phyloP scores from a whole-genome alignment of 1,140 invertebrate genomes.

The Dendroctonus valens region DNA sequence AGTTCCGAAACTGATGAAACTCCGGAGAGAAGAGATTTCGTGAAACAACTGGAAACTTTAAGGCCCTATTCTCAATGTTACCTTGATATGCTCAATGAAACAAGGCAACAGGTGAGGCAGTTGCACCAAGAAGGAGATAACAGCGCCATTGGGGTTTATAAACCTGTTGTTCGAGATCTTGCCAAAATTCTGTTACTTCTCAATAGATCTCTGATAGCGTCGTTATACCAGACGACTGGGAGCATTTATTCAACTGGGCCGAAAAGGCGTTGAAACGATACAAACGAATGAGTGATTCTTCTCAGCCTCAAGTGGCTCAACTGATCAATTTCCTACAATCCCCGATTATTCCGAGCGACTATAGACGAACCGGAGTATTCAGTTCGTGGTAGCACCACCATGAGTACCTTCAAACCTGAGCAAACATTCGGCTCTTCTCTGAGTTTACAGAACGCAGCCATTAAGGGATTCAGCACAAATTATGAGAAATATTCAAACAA shows the following conservation, averaged over 20 bases:
- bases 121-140: conserved; percentile 65
- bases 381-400: conserved; percentile 43
- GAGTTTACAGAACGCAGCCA: conserved; percentile 52
- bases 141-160: conserved; percentile 66
- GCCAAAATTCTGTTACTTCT: conserved; percentile 71
- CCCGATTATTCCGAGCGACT: conserved; percentile 47
- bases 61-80: conserved; percentile 69
- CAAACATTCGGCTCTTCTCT: conserved; percentile 51
- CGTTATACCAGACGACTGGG: conserved; percentile 73
- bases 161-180: conserved; percentile 71
- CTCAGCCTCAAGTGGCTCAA: conserved; percentile 58
- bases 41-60: conserved; percentile 64
- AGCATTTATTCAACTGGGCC: conserved; percentile 69
- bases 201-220: conserved; percentile 67
- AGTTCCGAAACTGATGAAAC: conserved; percentile 49
- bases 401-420: conserved; percentile 59
- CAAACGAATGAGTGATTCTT: conserved; percentile 61
- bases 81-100: conserved; percentile 74
- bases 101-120: conserved; percentile 68
- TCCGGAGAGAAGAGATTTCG: conserved; percentile 64
- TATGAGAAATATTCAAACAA: conserved; percentile 48
- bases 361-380: conserved; percentile 38
- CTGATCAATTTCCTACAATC: conserved; percentile 65
- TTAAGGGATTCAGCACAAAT: conserved; percentile 44
- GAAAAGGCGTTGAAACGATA: conserved; percentile 69